phyloP scores from a whole-genome alignment of 2,797 vertebrate genomes.

The Glyptemys insculpta region DNA sequence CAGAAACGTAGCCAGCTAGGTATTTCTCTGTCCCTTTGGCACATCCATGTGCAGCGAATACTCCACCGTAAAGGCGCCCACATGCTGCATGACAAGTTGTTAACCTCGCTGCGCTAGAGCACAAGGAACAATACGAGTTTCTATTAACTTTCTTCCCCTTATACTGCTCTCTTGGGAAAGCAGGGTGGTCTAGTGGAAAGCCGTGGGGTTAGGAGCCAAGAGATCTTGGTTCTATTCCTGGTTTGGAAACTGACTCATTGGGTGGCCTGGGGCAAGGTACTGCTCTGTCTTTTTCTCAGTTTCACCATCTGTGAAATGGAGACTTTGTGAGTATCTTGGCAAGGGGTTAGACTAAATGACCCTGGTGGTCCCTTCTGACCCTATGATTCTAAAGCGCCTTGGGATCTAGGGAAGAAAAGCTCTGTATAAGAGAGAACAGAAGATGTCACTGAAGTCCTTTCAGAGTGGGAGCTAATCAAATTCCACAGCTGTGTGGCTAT shows the following conservation, averaged over 20 bases:
- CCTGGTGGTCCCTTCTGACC: too few species aligned
- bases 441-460: too few species aligned
- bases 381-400: neutral
- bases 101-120: too few species aligned
- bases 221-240: neutral
- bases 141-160: neutral
- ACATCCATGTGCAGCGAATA: neutral
- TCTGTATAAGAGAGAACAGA: neutral
- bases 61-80: neutral
- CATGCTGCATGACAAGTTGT: neutral
- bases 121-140: too few species aligned
- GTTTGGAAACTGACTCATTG: accelerated
- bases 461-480: too few species aligned
- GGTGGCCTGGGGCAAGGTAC: accelerated
- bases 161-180: neutral
- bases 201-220: accelerated
- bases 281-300: accelerated
- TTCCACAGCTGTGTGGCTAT: neutral
- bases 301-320: neutral
- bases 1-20: neutral
- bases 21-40: neutral
- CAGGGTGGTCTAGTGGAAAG: neutral
- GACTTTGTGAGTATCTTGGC: too few species aligned
- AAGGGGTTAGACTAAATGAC: too few species aligned
- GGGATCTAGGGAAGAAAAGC: neutral